Percentiles rank a stretch among this genome's conserved stretches.
Evolutionary conservation across 2,888 invertebrate genomes (phyloP).

Genomic region (Ectemnius lituratus): DNA sequence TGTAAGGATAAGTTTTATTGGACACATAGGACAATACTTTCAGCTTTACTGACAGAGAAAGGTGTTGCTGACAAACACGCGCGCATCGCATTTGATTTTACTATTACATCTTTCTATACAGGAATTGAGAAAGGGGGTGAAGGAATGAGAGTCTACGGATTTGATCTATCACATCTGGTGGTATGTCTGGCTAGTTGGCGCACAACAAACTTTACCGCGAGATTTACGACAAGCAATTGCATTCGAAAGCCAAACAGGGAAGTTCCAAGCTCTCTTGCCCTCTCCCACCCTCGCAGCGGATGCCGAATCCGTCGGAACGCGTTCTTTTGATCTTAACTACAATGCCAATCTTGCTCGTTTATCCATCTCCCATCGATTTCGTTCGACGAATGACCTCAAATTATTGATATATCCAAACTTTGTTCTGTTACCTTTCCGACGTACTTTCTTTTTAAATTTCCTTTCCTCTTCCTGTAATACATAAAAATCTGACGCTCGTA

Average conservation of each 20-base stretch:
- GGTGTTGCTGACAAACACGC: not conserved
- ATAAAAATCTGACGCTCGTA: no score
- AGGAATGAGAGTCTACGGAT: slow-evolving; percentile 34
- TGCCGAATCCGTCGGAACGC: slow-evolving; percentile 18
- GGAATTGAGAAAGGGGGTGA: no score
- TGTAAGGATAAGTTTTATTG: no score
- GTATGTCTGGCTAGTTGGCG: slow-evolving; percentile 50
- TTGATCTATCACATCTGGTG: slow-evolving; percentile 48
- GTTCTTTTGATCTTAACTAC: slow-evolving; percentile 57
- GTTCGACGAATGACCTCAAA: slow-evolving; percentile 38
- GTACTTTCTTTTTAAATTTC: slow-evolving; percentile 10
- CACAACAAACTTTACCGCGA: slow-evolving; percentile 66
- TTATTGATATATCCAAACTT: slow-evolving; percentile 54
- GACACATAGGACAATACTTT: no score
- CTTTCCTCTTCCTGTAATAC: no score
- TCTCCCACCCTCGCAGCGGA: not conserved
- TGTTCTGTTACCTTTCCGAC: slow-evolving; percentile 9
- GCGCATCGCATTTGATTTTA: slow-evolving; percentile 6
- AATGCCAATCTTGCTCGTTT: slow-evolving; percentile 59
- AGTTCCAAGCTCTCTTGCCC: slow-evolving; percentile 24
- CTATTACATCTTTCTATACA: slow-evolving; percentile 31
- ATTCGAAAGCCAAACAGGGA: slow-evolving; percentile 64
- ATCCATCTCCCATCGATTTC: slow-evolving; percentile 50
- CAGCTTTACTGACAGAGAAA: no score
- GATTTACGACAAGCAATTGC: slow-evolving; percentile 67